These are phyloP conservation scores for Valencia hispanica DNA, from an alignment of 2,797 vertebrate genomes.

Conservation along the genomic window DNA sequence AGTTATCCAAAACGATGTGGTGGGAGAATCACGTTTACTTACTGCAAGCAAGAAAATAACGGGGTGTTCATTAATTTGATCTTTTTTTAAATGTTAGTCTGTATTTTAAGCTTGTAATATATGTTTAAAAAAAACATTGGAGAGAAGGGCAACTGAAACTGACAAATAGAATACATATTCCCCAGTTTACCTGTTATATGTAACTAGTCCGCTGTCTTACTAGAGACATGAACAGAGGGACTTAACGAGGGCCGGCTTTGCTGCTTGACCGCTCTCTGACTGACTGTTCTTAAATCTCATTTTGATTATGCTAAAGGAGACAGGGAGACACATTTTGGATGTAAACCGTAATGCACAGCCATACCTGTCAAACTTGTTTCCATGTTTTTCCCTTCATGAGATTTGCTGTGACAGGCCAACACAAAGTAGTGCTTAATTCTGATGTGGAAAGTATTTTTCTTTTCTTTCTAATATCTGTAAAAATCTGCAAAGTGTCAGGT, in stretches of 20 bases:
- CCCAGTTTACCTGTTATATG: background rate
- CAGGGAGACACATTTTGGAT: background rate
- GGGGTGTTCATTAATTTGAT: background rate
- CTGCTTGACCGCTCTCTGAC: background rate
- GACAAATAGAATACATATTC: background rate
- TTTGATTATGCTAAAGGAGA: too few species aligned
- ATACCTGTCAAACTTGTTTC: background rate
- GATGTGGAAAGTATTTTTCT: background rate
- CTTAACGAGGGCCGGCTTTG: background rate
- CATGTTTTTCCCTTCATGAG: background rate
- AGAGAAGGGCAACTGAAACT: background rate
- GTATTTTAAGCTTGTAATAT: background rate
- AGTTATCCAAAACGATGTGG: background rate
- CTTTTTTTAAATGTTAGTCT: background rate
- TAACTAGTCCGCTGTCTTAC: background rate
- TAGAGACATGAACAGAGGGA: background rate
- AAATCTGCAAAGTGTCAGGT: background rate
- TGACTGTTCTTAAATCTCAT: background rate
- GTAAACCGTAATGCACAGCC: background rate
- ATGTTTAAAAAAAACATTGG: constrained; percentile 3
- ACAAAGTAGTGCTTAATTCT: background rate
- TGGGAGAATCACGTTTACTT: background rate
- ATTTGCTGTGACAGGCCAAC: background rate
- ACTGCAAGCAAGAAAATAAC: background rate
- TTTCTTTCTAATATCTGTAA: background rate